These are phyloP conservation scores for Agrochola circellaris DNA, from an alignment of 2,888 invertebrate species.

Conservation along the genomic window DNA sequence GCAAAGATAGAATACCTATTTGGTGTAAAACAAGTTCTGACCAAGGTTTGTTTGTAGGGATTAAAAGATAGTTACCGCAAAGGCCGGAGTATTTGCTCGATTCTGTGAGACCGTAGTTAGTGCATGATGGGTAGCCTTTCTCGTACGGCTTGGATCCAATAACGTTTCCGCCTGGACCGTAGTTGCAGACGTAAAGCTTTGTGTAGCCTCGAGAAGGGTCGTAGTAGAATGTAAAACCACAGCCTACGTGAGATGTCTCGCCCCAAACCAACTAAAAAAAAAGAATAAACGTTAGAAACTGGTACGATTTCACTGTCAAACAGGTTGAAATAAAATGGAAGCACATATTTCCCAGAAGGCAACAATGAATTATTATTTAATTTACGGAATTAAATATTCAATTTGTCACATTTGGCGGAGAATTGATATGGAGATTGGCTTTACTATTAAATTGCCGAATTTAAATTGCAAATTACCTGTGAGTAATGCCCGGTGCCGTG, in stretches of 20 bases:
- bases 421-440: slow-evolving; percentile 49
- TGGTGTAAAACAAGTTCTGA: background rate
- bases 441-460: slow-evolving; percentile 51
- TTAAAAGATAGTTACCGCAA: slow-evolving; percentile 92
- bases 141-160: slow-evolving; percentile 94
- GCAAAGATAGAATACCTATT: background rate
- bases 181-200: slow-evolving; percentile 96
- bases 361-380: slow-evolving; percentile 55
- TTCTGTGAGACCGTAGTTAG: slow-evolving; percentile 92
- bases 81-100: slow-evolving; percentile 94
- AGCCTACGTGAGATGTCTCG: slow-evolving; percentile 95
- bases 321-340: slow-evolving; percentile 12
- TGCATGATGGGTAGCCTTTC: slow-evolving; percentile 94
- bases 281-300: slow-evolving; percentile 48
- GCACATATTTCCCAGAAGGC: slow-evolving; percentile 10
- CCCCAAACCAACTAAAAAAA: slow-evolving; percentile 95
- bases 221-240: slow-evolving; percentile 96
- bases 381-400: slow-evolving; percentile 46
- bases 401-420: slow-evolving; percentile 47
- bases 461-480: slow-evolving; percentile 90
- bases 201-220: slow-evolving; percentile 94
- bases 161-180: slow-evolving; percentile 95
- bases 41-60: background rate
- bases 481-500: slow-evolving; percentile 95
- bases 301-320: slow-evolving; percentile 17